Base-by-base conservation (phyloP, 2,113 vertebrate species). In the Eclectus roratus region DNA sequence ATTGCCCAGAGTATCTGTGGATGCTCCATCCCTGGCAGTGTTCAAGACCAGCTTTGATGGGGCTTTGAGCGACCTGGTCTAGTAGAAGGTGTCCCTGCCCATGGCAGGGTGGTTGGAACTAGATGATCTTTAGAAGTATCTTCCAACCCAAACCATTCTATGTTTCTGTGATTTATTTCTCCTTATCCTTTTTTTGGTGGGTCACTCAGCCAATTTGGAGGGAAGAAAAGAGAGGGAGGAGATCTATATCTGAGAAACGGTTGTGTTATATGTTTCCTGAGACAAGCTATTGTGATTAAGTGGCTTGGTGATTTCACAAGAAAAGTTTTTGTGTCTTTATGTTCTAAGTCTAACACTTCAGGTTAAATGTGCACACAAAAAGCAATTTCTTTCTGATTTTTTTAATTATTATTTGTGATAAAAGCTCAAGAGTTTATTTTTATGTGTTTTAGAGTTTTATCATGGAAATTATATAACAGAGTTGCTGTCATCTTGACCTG, bases 401-500 rank as follows among this genome's bases (percentile, higher is more conserved):
- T n/a, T 49, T 12, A 8, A 37, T 6, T 39, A 7, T 81, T 29
- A 69, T 87, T 74, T 76, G 14, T 65, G 21, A 20, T 58, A 66
- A 70, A 88, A 83, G 7, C 8, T 25, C 11, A 46, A 10, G 21
- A 52, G 58, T 16, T 69, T 13, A 44, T 72, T 94, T 88, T 83
- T 63, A 33, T 31, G 12, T 76, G 19, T 17, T 55, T 76, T 85
- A 85, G 18, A 43, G n/a, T 24, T 88, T 91, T 85, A 31, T 56
- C 53, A 77, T 72, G 37, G 58, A 85, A 93, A 77, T 70, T 80
- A 41, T 43, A 17, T 56, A 85, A 72, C 20, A 19, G 9, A 65
- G 8, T 76, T 82, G 44, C 44, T 72, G 61, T 82, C 85, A 90
- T 37, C 46, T 94, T 96, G 79, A 88, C 49, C 85, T 80, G 24